Base-by-base conservation (phyloP, 2,797 vertebrate species). In the Sebastes variabilis region DNA sequence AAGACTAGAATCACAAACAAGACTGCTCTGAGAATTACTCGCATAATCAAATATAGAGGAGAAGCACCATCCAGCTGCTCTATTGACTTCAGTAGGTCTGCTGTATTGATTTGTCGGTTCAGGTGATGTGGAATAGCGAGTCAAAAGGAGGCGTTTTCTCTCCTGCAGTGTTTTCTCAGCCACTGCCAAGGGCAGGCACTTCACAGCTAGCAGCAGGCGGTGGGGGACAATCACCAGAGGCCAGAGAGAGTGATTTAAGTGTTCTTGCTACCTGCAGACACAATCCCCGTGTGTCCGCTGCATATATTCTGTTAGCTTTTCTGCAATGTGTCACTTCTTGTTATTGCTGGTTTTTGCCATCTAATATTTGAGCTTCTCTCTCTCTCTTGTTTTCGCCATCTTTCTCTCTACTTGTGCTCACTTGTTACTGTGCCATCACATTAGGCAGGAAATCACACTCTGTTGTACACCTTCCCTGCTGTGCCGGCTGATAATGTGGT, bases 401-500 rank as follows among this genome's bases (percentile, higher is more conserved):
- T 66, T 10, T 59, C 27, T 72, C 38, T 78, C 27, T 42, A 8
- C 32, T 58, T 61, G 25, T 66, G 54, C 36, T 83, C 55, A 46
- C 59, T 62, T 79, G 24, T 83, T 87, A 68, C 67, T 77, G 30
- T 76, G 56, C 62, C 32, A 42, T 76, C 46, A 66, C n/a, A 67
- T 82, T 56, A 77, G 42, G 68, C 52, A 34, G 55, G 70, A 83
- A 88, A 84, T 78, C 68, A 66, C 29, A 81, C 55, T 70, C 75
- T 84, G 59, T 83, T 71, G 54, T 24, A 81, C 75, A 84, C 87
- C 75, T 79, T 79, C 73, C 75, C 80, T 55, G 58, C 79, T 79
- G 79, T 18, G 64, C 61, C 54, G 18, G 18, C 76, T 74, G 49
- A 61, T 85, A 89, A 84, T 82, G 66, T 66, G 74, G 56, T 87